Evolutionary conservation across 2,888 invertebrate genomes (phyloP).

Genomic region (Timema podura): DNA sequence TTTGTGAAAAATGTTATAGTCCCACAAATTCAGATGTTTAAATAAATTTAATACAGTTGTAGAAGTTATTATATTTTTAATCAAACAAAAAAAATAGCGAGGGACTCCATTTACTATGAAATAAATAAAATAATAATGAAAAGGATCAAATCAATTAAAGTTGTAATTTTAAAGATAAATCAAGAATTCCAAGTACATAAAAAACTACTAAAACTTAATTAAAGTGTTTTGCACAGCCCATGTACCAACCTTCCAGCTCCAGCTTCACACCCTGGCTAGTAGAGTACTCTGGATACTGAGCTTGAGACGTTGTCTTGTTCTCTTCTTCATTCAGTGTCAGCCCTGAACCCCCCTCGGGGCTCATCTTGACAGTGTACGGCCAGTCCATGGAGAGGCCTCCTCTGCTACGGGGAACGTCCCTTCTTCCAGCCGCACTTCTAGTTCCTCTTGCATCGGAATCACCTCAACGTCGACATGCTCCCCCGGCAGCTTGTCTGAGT

Average conservation of each 20-base stretch:
- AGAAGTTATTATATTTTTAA: too few relatives aligned
- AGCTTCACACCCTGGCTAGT: conserved; percentile 49
- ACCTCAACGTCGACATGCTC: conserved; percentile 40
- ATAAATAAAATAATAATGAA: too few relatives aligned
- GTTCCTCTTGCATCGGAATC: conserved; percentile 56
- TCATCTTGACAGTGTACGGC: conserved; percentile 47
- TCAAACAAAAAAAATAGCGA: too few relatives aligned
- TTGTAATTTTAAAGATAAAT: too few relatives aligned
- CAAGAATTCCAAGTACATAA: too few relatives aligned
- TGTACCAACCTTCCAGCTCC: conserved; percentile 48
- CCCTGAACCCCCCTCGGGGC: conserved; percentile 45
- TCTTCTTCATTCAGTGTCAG: conserved; percentile 36
- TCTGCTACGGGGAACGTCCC: conserved; percentile 46
- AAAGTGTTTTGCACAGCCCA: neutral
- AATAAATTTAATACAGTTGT: too few relatives aligned
- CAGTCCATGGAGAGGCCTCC: conserved; percentile 40
- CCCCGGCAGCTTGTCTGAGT: conserved; percentile 44
- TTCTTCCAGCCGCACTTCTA: conserved; percentile 53
- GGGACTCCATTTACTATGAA: too few relatives aligned
- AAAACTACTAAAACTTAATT: too few relatives aligned
- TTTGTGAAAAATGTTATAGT: too few relatives aligned
- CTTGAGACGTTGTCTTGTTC: conserved; percentile 37
- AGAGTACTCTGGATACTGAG: conserved; percentile 41
- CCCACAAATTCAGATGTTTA: too few relatives aligned
- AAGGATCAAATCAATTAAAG: too few relatives aligned